Base-by-base conservation (phyloP, 2,888 invertebrate genomes). In the Folsomia manolachei region DNA sequence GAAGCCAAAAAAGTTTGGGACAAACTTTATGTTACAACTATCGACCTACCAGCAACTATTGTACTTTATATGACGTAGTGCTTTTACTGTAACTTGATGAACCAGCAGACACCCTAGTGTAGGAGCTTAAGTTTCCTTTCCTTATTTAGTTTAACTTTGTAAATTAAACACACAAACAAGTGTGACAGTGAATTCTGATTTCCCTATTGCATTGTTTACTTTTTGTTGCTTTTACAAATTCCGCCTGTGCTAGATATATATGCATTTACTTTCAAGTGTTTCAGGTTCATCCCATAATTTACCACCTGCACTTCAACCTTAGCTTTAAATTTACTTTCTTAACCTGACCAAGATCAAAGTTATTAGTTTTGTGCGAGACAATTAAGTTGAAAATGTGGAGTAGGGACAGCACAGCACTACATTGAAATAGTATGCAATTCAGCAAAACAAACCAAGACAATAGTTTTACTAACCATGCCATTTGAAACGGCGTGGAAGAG, bases 1-100 rank as follows among this genome's bases (percentile, higher is more conserved):
- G 63, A 63, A 27, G 21, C 63, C 63, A n/a, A 63, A 26, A 63
- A 56, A 56, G 19, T 7, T 19, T 56, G 56, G 7, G 56, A 7
- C 18, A 19, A 56, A 56, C 56, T 14, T 39, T 14, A 39, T 14
- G 14, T 39, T n/a, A n/a, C n/a, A n/a, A n/a, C n/a, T n/a, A n/a
- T n/a, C n/a, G n/a, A n/a, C n/a, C n/a, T n/a, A n/a, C n/a, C n/a
- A n/a, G n/a, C n/a, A n/a, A n/a, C n/a, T n/a, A n/a, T n/a, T n/a
- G n/a, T n/a, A n/a, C n/a, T n/a, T n/a, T n/a, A n/a, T n/a, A n/a
- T n/a, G n/a, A n/a, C n/a, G n/a, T n/a, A n/a, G n/a, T n/a, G n/a
- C n/a, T n/a, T n/a, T n/a, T n/a, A n/a, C n/a, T n/a, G n/a, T n/a
- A n/a, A n/a, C n/a, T n/a, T n/a, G n/a, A n/a, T n/a, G n/a, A n/a